Base-by-base conservation (phyloP, 2,797 vertebrate genomes). In the Sebastes minor region DNA sequence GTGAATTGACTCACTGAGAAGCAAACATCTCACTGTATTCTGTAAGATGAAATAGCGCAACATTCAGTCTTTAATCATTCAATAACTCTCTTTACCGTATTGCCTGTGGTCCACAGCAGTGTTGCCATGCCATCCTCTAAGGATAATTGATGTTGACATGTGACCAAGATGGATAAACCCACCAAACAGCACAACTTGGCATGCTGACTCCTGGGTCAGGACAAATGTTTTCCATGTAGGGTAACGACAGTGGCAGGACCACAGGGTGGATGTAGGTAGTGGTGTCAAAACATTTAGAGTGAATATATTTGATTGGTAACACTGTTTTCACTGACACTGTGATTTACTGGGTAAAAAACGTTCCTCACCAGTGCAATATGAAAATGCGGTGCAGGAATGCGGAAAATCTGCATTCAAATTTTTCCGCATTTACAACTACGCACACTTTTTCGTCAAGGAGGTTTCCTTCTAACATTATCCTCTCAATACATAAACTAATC, bases 271-370 rank as follows among this genome's bases (percentile, higher is more conserved):
- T 74, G 49, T 84, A 32, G 23, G 72, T 81, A 61, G 57, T 59
- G 53, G 57, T 10, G 64, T 88, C 80, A 73, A 88, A 89, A 84
- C 69, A 90, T 89, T 91, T 82, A 68, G 38, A 84, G 7, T 62
- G 42, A 78, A 67, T 74, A 55, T 60, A 68, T 76, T 81, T 75
- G 59, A 80, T 89, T 81, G 74, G 72, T 71, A 60, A 62, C 56
- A 74, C 64, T 59, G 66, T 62, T 76, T 81, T 71, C 46, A 53
- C 5, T 27, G 20, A 70, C 33, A 66, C 30, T 28, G 68, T 77
- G 11, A 1, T 49, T 57, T 75, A 70, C 16, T 49, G 38, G 9
- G 10, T 59, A 38, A 32, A 53, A 53, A 5, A 10, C 10, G 10
- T 53, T 53, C 16, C 9, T 53, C 9, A 53, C 52, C 52, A 53